Conservation (phyloP, 2,888 invertebrate species). For the Leuctra nigra region DNA sequence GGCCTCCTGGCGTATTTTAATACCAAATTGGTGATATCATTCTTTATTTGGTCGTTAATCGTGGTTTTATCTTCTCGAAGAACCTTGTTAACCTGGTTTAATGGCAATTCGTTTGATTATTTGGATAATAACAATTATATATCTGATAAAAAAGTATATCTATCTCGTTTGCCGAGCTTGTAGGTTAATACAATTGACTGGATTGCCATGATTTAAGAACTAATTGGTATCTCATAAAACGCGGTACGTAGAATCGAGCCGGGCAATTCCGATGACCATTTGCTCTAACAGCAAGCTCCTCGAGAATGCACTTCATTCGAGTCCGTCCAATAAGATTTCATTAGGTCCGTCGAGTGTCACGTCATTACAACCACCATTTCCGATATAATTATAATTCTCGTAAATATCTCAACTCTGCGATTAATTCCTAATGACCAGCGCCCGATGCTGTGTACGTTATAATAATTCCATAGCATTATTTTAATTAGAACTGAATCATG, state of each 20-base stretch:
- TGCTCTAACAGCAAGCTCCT: too few relatives aligned
- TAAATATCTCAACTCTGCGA: too few relatives aligned
- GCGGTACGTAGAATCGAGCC: not conserved
- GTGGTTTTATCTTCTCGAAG: not conserved
- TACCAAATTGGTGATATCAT: not conserved
- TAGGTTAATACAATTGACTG: slow-evolving; percentile 1
- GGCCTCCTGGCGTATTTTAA: slow-evolving; percentile 8
- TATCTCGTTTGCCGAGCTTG: not conserved
- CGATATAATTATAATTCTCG: too few relatives aligned
- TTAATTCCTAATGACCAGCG: not conserved
- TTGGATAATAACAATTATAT: slow-evolving; percentile 8
- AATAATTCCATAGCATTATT: slow-evolving; percentile 13
- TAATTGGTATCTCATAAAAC: not conserved
- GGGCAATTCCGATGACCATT: not conserved
- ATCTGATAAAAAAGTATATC: not conserved
- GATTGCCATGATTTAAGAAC: not conserved
- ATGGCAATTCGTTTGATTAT: slow-evolving; percentile 2
- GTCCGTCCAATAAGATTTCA: too few relatives aligned
- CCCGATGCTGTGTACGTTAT: slow-evolving; percentile 1
- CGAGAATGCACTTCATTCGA: too few relatives aligned
- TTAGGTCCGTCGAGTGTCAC: too few relatives aligned
- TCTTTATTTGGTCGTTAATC: slow-evolving; percentile 4
- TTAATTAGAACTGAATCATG: slow-evolving; percentile 5
- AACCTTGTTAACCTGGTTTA: not conserved
- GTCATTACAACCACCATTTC: too few relatives aligned